Base-by-base conservation (phyloP, 1,140 invertebrate genomes). In the Aphaenogaster ashmeadi region DNA sequence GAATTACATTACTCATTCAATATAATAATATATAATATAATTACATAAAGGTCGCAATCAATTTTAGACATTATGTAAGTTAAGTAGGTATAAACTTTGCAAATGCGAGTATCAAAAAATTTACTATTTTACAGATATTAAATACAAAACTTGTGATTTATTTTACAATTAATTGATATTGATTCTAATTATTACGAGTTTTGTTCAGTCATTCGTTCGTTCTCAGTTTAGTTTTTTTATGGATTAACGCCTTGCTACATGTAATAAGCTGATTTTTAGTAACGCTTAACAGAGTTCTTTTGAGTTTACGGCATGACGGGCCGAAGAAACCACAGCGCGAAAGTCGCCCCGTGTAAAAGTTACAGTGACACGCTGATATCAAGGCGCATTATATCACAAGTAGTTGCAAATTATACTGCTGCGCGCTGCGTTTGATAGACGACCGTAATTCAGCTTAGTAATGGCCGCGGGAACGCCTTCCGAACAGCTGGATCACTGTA, bases 371-470 rank as follows among this genome's bases (percentile, higher is more conserved):
- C 36, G 78, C 58, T 75, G 86, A 88, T 90, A 90, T 41, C 86
- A 74, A 60, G 44, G 38, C 38, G 38, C 71, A 64, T 75, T 90
- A 90, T 60, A 90, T 90, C 89, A 90, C 66, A 67, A 18, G 64
- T 78, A 64, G 71, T 86, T 77, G 77, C 77, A 90, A 90, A 91
- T 91, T 91, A 91, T 87, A 91, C 75, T 52, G 72, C 58, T 72
- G 81, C 41, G 80, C 27, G 66, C 87, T 88, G 87, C 66, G 87
- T 90, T 88, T 91, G 89, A 91, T 91, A 72, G 87, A 91, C 71
- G 87, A 86, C 81, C 89, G 87, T 79, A 67, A 90, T 90, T 88
- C 87, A 54, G 78, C 75, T 88, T 90, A 87, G 90, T 90, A 91
- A 91, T 87, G 72, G 90, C 83, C 78, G 11, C 21, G 33, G 81